Base-by-base conservation (phyloP, 2,113 vertebrate genomes). In the Scartelaos histophorus region DNA sequence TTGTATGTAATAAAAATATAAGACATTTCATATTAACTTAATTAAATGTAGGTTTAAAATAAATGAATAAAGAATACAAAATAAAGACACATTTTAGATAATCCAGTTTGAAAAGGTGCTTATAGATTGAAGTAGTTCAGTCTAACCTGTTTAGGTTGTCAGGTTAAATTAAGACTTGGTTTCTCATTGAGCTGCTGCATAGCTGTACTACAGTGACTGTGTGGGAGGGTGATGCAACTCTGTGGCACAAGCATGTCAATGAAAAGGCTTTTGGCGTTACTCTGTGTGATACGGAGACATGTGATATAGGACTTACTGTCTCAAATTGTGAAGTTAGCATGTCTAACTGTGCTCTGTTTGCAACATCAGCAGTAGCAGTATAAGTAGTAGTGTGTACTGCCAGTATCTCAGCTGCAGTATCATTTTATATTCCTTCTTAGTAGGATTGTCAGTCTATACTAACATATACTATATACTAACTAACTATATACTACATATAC, bases 81-180 rank as follows among this genome's bases (percentile, higher is more conserved):
- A 17, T 17, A 17, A 54, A 21, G 2, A 21, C 0, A 54, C n/a
- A 54, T 51, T 4, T 51, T 19, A 51, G 17, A 51, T 51, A 51
- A 49, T 17, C 53, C 53, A 21, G 17, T 21, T 17, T 49, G 16
- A 29, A 43, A 79, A 81, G 77, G 29, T 77, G 62, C 75, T 38
- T 46, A 64, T 74, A 76, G 61, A 71, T 66, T 62, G 80, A 68
- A 60, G 49, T 69, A 56, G 79, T 82, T 79, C 34, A 49, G 54
- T 70, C 66, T 76, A 85, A 71, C 38, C 38, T 29, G 62, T 62
- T 80, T 71, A 65, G 69, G 69, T 70, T 83, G 78, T 78, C 73
- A 34, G 75, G 78, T 87, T 81, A 69, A 84, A 88, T 83, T 67
- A 85, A 81, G 73, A 78, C 64, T 54, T 62, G 45, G 72, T 19